A percentile compares a stretch with the other conserved stretches of the same genome.
phyloP scores from a whole-genome alignment of 2,113 vertebrate species.

The Semnornis frantzii region DNA sequence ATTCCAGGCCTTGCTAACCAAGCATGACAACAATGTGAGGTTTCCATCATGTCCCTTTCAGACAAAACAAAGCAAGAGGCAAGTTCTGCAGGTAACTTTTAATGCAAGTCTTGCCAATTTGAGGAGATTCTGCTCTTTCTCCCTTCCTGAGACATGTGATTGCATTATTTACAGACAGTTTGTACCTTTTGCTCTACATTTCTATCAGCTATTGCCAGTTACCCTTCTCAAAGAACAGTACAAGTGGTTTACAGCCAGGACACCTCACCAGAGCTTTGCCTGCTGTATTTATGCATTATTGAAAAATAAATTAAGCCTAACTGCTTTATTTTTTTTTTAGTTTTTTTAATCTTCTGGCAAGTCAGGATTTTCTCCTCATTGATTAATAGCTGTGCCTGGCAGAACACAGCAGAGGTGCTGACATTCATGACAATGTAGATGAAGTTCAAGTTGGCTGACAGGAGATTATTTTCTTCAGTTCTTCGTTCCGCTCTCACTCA shows the following conservation, averaged over 20 bases:
- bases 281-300: conserved; percentile 5
- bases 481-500: conserved; percentile 74
- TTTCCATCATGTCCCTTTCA: not conserved
- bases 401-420: conserved; percentile 31
- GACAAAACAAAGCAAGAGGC: conserved; percentile 29
- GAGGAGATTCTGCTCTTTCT: not conserved
- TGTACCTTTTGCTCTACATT: not conserved
- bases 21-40: not conserved
- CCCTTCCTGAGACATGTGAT: not conserved
- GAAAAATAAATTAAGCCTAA: conserved; percentile 17
- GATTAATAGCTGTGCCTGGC: not conserved
- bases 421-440: conserved; percentile 2
- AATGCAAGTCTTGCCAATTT: conserved; percentile 38
- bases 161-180: conserved; percentile 1
- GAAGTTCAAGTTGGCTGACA: conserved; percentile 40
- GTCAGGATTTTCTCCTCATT: conserved; percentile 23
- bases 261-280: not conserved
- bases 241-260: not conserved
- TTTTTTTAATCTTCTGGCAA: conserved; percentile 14
- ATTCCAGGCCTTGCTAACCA: not conserved
- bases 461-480: conserved; percentile 42
- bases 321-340: not conserved
- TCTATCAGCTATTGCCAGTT: not conserved
- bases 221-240: conserved; percentile 18
- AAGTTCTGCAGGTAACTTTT: conserved; percentile 44